Evolutionary conservation across 1,140 invertebrate species (phyloP), one percentile per base, ranked within the genome.

Genomic region (Hyposmocoma kahamanoa): DNA sequence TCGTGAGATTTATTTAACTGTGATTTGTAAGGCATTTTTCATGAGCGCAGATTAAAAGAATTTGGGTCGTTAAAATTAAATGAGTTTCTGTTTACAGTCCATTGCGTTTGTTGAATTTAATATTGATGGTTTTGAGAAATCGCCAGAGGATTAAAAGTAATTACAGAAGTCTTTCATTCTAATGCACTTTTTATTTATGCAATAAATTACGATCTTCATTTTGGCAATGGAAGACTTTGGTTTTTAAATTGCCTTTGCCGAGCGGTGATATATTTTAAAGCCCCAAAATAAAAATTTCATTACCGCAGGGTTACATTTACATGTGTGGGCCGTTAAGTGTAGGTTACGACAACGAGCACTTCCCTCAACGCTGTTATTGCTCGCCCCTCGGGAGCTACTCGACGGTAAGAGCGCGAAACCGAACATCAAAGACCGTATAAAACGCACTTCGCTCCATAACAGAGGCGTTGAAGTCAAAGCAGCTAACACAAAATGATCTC

Each of bases 351-450:
- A 51, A 26, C 56, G 53, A 54, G 57, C 59, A 60, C 62, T 69
- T 71, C 53, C 50, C 49, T 66, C 59, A 22, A 62, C 65, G 63
- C 64, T 70, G 62, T 70, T 72, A 70, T 67, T 67, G 56, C 59
- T 59, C 36, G 44, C 57, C 70, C 52, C 58, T 62, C 26, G 59
- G 61, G 67, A 72, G 48, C 63, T 61, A 69, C 63, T 72, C 60
- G 51, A 60, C 54, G 60, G 51, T 72, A 65, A 68, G 63, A 71
- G 67, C 66, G 62, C 60, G 60, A 70, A 76, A 72, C 61, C 59
- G 67, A 75, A 82, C 67, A 77, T 83, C 72, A 72, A 80, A 77
- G 60, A 59, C 60, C 68, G 55, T 66, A 76, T 71, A 73, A 72
- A 72, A 76, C 67, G 70, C 66, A 78, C 74, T 82, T 70, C 58